These are phyloP conservation scores for Micromesistius poutassou DNA, from an alignment of 2,797 vertebrate genomes.

Conservation along the genomic window DNA sequence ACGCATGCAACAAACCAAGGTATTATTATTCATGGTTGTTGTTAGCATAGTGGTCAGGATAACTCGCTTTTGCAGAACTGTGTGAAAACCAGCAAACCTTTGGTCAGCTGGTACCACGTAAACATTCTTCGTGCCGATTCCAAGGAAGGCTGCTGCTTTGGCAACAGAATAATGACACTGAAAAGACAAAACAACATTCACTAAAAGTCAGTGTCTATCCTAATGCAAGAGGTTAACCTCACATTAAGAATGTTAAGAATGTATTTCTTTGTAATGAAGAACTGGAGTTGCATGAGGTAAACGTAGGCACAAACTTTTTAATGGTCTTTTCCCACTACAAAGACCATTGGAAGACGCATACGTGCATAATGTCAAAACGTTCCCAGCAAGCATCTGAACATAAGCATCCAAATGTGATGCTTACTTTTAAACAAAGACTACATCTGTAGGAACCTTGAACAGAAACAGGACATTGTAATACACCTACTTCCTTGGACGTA, in stretches of 20 bases:
- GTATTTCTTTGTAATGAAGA: not conserved
- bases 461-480: too few relatives aligned
- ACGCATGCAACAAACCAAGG: not conserved
- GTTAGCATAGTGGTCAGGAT: not conserved
- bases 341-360: too few relatives aligned
- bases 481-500: constrained; percentile 80
- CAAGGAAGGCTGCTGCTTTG: constrained; percentile 82
- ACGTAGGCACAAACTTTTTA: not conserved
- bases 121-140: constrained; percentile 81
- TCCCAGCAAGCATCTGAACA: too few relatives aligned
- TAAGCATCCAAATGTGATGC: too few relatives aligned
- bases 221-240: not conserved
- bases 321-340: too few relatives aligned
- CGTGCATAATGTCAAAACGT: too few relatives aligned
- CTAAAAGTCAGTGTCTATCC: not conserved
- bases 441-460: too few relatives aligned
- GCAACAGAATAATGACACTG: constrained; percentile 84
- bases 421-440: too few relatives aligned
- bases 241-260: not conserved
- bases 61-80: not conserved
- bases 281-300: not conserved
- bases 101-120: constrained; percentile 77
- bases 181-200: constrained; percentile 18
- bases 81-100: constrained; percentile 61
- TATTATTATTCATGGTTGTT: not conserved